Conservation (phyloP, 2,888 invertebrate species). For the Choreutis nemorana region DNA sequence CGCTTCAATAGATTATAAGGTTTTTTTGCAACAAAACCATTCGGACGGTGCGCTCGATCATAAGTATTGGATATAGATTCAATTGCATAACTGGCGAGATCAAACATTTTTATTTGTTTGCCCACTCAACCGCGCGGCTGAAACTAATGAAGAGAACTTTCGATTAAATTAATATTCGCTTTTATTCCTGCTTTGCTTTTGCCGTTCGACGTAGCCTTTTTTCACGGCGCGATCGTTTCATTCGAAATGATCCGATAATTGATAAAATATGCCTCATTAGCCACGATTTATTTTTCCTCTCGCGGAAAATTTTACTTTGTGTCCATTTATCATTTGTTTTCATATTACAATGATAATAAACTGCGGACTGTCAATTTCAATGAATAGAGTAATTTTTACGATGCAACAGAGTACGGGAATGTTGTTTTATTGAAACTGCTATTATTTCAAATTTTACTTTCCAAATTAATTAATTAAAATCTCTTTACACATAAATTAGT, state of each 20-base stretch:
- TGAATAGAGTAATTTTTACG: too few species aligned
- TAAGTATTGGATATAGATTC: conserved; percentile 49
- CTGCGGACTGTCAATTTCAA: too few species aligned
- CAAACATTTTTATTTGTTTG: conserved; percentile 62
- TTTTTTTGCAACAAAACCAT: conserved; percentile 1
- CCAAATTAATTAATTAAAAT: too few species aligned
- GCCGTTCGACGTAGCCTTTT: conserved; percentile 29
- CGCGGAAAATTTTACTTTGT: neutral
- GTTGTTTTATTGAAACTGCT: too few species aligned
- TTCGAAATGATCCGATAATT: conserved; percentile 32
- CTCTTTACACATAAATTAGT: too few species aligned
- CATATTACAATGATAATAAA: too few species aligned
- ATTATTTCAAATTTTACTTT: too few species aligned
- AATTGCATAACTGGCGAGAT: conserved; percentile 49
- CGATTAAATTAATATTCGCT: conserved; percentile 53
- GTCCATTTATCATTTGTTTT: neutral
- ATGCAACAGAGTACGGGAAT: too few species aligned
- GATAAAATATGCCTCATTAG: conserved; percentile 39
- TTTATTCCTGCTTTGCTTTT: conserved; percentile 42
- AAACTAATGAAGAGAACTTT: conserved; percentile 61
- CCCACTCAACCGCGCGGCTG: conserved; percentile 51
- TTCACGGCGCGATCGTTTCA: conserved; percentile 19
- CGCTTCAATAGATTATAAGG: conserved; percentile 5
- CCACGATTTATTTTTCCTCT: conserved; percentile 21
- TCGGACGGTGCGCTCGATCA: conserved; percentile 22